Evolutionary conservation across 2,113 vertebrate species (phyloP).

Genomic region (Megaceryle torquata): DNA sequence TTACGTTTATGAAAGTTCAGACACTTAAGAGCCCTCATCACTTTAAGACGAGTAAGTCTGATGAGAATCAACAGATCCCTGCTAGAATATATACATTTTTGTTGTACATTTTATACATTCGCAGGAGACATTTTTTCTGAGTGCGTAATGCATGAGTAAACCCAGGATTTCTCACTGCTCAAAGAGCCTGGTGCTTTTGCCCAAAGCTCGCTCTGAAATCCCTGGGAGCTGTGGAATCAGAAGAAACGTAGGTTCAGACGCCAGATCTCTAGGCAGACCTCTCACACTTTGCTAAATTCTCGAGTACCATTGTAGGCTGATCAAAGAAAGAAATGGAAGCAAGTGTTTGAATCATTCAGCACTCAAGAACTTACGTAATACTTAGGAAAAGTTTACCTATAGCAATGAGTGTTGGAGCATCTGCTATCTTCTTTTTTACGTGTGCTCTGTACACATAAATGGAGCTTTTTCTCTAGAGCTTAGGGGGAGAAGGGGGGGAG

Average conservation of each 20-base stretch:
- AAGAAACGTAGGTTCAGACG: background rate
- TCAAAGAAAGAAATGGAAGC: background rate
- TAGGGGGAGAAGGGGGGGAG: background rate
- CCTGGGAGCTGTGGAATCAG: background rate
- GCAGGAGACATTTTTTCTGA: background rate
- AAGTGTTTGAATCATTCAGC: background rate
- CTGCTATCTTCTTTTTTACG: background rate
- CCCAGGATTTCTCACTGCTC: background rate
- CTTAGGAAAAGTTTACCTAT: background rate
- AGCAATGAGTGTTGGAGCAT: background rate
- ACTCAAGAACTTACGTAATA: background rate
- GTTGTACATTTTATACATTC: no score
- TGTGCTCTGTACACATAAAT: background rate
- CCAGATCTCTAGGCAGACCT: background rate
- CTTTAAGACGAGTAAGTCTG: background rate
- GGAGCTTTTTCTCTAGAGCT: background rate
- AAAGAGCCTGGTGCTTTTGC: background rate
- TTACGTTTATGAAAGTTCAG: background rate
- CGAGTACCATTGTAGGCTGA: accelerated
- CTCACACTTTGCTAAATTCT: background rate
- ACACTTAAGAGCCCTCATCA: background rate
- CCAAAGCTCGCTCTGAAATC: background rate
- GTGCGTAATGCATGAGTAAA: background rate
- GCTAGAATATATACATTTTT: background rate
- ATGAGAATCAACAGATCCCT: background rate